Base-by-base conservation (phyloP, 1,140 invertebrate species). In the Delia radicum region DNA sequence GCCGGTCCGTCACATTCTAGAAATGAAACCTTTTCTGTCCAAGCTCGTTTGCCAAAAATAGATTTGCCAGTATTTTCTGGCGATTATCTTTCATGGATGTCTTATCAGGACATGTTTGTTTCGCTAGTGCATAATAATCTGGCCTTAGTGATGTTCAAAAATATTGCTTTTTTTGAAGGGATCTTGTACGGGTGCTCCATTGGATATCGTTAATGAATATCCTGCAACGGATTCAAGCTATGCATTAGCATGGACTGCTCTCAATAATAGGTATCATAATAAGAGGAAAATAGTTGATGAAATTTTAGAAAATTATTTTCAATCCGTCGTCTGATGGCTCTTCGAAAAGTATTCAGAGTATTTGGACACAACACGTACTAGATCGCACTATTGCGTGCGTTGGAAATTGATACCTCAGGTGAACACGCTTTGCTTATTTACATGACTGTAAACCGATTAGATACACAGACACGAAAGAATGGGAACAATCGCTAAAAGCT, bases 121-220 rank as follows among this genome's bases (percentile, higher is more conserved):
- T 74, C 46, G 28, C 15, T 62, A 13, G 73, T 74, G 2, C 73
- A 74, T 61, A 74, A 29, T 31, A 74, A 74, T 61, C 37, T 15
- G 26, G 21, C 10, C n/a, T 61, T 3, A 27, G 18, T 13, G 27
- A 73, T 8, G 21, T 73, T 46, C 72, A 73, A n/a, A 73, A 73
- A 26, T 28, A 4, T 13, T 61, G 62, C 62, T n/a, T n/a, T 61
- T 48, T 46, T 18, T 61, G 15, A 74, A 74, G 62, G 2, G n/a
- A 31, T 61, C 24, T 3, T 48, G 18, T 18, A 8, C 27, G 13
- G 46, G 26, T 55, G 27, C 18, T 12, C 42, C 73, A 10, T 48
- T 61, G 27, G n/a, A 15, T 62, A 42, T 74, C 62, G 46, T 74
- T 7, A 74, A 74, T 48, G 27, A 55, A 29, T 31, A 48, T 74